Evolutionary conservation across 2,797 vertebrate species (phyloP).

Genomic region (Enteromius fasciolatus): DNA sequence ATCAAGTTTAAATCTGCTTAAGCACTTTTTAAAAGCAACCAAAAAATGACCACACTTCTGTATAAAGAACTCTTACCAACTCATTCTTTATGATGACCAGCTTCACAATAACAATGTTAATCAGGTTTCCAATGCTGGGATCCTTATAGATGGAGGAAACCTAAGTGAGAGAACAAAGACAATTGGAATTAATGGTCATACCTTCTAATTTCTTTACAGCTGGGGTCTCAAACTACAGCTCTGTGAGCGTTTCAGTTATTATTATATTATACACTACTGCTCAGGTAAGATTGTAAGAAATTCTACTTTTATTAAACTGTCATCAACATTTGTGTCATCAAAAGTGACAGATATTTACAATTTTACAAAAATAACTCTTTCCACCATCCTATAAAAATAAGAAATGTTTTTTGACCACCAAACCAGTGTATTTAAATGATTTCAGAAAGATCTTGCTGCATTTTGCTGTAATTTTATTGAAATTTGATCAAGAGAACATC

Average conservation of each 20-base stretch:
- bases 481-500: not conserved
- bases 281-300: not conserved
- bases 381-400: not conserved
- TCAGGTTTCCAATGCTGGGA: slow-evolving; percentile 98
- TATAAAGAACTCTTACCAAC: slow-evolving; percentile 79
- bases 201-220: not conserved
- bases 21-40: not conserved
- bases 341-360: not conserved
- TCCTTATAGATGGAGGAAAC: slow-evolving; percentile 99
- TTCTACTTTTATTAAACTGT: not conserved
- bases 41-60: not conserved
- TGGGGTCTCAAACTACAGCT: not conserved
- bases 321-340: not conserved
- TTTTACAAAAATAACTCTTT: not conserved
- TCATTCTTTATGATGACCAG: slow-evolving; percentile 95
- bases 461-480: no score
- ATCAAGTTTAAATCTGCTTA: not conserved
- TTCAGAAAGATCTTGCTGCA: not conserved
- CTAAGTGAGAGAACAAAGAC: slow-evolving; percentile 74
- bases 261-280: not conserved
- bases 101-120: slow-evolving; percentile 98
- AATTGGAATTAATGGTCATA: slow-evolving; percentile 1
- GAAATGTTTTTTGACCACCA: not conserved
- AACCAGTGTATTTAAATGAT: not conserved
- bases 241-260: not conserved